Percentiles rank a stretch among this genome's conserved stretches.
These are phyloP conservation scores for Cantharis rufa DNA, from an alignment of 2,888 invertebrate species.

Conservation along the genomic window DNA sequence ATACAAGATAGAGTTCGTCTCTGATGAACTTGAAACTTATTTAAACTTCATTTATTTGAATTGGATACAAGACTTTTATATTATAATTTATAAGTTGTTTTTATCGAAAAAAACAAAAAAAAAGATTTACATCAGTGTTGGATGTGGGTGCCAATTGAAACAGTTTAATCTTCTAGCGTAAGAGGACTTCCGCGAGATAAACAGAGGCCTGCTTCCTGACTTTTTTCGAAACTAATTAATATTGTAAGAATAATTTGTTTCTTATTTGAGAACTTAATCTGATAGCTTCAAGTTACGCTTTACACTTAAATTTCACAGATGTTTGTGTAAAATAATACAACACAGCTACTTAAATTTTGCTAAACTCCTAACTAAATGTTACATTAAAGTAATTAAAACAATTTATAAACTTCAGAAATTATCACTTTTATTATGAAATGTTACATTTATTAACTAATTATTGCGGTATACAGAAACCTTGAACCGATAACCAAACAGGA, in stretches of 20 bases:
- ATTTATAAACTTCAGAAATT: neutral
- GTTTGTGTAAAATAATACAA: neutral
- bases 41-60: conserved; percentile 43
- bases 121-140: neutral
- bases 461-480: neutral
- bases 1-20: conserved; percentile 48
- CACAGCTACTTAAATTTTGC: neutral
- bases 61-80: neutral
- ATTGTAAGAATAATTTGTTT: neutral
- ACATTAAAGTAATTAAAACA: neutral
- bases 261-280: neutral
- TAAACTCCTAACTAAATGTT: neutral
- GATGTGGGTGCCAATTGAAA: neutral
- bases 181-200: neutral
- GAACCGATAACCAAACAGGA: neutral
- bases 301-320: neutral
- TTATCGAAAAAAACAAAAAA: neutral
- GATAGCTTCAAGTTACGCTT: neutral
- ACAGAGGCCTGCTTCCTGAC: neutral
- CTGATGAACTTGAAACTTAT: conserved; percentile 50
- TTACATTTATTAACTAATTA: neutral
- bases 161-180: neutral
- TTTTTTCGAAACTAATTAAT: neutral
- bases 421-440: neutral
- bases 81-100: neutral